Evolutionary conservation across 1,140 invertebrate species (phyloP).

Genomic region (Drosophila miranda): DNA sequence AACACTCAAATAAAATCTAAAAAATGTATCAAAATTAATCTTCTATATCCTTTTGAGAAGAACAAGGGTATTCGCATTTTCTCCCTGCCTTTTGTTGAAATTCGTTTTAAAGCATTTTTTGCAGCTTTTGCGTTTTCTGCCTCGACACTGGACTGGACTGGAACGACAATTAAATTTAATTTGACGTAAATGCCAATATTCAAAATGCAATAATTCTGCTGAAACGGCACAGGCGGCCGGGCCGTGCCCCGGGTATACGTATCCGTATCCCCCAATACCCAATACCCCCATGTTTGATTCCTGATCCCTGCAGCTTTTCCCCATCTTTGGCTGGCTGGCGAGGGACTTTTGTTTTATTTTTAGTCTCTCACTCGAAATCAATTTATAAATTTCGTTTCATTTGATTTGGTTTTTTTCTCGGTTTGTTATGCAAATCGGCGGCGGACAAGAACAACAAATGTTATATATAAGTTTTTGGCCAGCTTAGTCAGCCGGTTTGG

Average conservation of each 20-base stretch:
- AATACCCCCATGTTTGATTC: slow-evolving; percentile 8
- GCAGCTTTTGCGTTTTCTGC: slow-evolving; percentile 4
- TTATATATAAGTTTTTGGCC: slow-evolving; percentile 54
- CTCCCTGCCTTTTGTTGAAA: too few species aligned
- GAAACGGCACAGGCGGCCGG: slow-evolving; percentile 18
- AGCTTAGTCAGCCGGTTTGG: slow-evolving; percentile 68
- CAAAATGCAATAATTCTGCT: slow-evolving; percentile 72
- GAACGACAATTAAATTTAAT: slow-evolving; percentile 75
- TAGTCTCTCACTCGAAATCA: slow-evolving; percentile 49
- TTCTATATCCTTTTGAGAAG: not conserved
- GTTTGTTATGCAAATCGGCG: slow-evolving; percentile 61
- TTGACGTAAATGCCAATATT: slow-evolving; percentile 76
- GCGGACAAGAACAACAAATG: slow-evolving; percentile 29
- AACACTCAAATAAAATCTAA: too few species aligned
- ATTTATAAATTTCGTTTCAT: slow-evolving; percentile 68
- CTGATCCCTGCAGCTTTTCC: slow-evolving; percentile 15
- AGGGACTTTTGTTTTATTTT: slow-evolving; percentile 45
- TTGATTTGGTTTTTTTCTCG: slow-evolving; percentile 37
- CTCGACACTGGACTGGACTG: slow-evolving; percentile 1
- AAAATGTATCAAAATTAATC: not conserved
- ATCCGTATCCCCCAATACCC: slow-evolving; percentile 6
- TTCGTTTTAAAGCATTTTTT: slow-evolving; percentile 1
- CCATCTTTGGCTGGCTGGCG: not conserved
- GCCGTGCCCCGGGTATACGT: not conserved
- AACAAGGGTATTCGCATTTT: too few species aligned